These are phyloP conservation scores for Palloptera scutellata DNA, from an alignment of 2,888 invertebrate genomes.

Conservation along the genomic window DNA sequence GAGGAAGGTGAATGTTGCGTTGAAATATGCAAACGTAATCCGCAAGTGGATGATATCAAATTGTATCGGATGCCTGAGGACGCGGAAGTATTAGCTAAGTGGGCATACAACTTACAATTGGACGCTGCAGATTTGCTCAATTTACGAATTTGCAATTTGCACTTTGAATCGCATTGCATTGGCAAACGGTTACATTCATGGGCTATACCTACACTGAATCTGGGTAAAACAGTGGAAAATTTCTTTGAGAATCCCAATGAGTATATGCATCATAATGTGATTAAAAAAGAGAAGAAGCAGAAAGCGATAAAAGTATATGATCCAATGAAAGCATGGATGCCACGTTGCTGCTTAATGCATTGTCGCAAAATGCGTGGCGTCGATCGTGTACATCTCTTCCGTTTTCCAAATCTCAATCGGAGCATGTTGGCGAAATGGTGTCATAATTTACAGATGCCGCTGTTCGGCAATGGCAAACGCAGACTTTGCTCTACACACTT, in stretches of 20 bases:
- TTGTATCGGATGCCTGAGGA: conserved; percentile 56
- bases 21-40: conserved; percentile 54
- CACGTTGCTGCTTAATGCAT: conserved; percentile 56
- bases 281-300: conserved; percentile 30
- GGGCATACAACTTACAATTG: conserved; percentile 55
- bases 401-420: conserved; percentile 55
- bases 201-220: conserved; percentile 58
- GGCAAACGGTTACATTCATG: conserved; percentile 55
- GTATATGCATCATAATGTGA: conserved; percentile 37
- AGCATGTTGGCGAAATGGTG: conserved; percentile 57
- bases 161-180: conserved; percentile 56
- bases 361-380: conserved; percentile 54
- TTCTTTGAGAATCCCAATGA: conserved; percentile 56
- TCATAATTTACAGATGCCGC: conserved; percentile 54
- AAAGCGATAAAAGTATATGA: conserved; percentile 25
- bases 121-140: conserved; percentile 44
- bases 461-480: conserved; percentile 53
- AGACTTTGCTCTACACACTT: conserved; percentile 55
- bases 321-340: conserved; percentile 51
- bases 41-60: conserved; percentile 56
- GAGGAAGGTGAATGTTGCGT: conserved; percentile 59
- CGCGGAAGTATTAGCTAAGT: conserved; percentile 51
- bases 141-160: conserved; percentile 53
- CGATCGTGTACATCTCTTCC: conserved; percentile 55
- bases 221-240: conserved; percentile 51